Evolutionary conservation across 1,140 invertebrate genomes (phyloP).

Genomic region (Penaeus vannamei): DNA sequence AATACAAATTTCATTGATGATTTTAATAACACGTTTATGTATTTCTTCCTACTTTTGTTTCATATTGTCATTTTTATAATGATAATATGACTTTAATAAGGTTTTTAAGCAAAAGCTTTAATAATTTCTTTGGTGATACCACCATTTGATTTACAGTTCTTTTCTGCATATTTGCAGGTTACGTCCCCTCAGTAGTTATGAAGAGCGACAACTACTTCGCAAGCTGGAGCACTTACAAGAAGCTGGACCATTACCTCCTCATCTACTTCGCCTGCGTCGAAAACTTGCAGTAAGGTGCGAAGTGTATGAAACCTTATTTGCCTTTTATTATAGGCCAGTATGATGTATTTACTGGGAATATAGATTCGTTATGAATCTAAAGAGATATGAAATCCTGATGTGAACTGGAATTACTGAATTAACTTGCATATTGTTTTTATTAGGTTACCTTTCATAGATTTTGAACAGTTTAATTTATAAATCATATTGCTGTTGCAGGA

Average conservation of each 20-base stretch:
- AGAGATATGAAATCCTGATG: too few relatives aligned
- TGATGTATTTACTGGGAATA: background rate
- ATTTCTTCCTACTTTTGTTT: too few relatives aligned
- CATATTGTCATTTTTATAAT: too few relatives aligned
- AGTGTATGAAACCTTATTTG: background rate
- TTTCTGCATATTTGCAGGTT: background rate
- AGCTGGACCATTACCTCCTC: constrained; percentile 34
- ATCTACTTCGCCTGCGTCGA: constrained; percentile 35
- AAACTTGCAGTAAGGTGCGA: constrained; percentile 45
- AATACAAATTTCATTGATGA: too few relatives aligned
- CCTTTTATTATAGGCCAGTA: background rate
- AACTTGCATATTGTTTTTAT: background rate
- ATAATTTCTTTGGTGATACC: too few relatives aligned
- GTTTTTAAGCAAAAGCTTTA: too few relatives aligned
- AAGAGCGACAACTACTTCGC: constrained; percentile 25
- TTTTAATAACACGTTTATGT: too few relatives aligned
- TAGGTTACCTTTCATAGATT: background rate
- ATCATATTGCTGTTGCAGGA: background rate
- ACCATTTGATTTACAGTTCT: background rate
- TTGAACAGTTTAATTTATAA: background rate
- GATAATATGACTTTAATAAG: too few relatives aligned
- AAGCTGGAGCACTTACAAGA: constrained; percentile 2
- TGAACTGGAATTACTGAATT: too few relatives aligned
- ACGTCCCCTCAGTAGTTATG: constrained; percentile 39
- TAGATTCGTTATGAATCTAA: too few relatives aligned